A percentile compares a stretch with the other conserved stretches of the same genome.
phyloP scores from a whole-genome alignment of 1,140 invertebrate genomes.

The Kradibia gibbosae region DNA sequence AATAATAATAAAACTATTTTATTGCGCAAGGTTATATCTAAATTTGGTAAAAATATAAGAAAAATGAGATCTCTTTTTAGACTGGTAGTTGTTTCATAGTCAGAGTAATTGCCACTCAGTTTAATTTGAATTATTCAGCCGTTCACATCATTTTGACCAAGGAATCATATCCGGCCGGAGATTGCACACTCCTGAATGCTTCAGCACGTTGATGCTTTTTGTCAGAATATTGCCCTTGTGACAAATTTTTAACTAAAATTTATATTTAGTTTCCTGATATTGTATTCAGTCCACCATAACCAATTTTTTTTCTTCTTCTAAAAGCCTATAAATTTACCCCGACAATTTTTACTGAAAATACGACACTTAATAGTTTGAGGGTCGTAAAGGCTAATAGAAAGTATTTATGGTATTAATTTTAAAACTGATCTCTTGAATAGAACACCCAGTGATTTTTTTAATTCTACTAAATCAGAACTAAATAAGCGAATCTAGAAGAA shows the following conservation, averaged over 20 bases:
- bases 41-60: not conserved
- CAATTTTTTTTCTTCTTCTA: not conserved
- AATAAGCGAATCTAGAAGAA: not conserved
- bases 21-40: not conserved
- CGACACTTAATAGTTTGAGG: not conserved
- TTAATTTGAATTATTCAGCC: not conserved
- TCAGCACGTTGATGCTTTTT: not conserved
- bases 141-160: not conserved
- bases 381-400: not conserved
- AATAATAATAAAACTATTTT: no score
- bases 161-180: constrained; percentile 20
- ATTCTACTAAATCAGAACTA: no score
- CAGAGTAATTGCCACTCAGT: not conserved
- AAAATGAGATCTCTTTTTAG: not conserved
- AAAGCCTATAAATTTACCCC: not conserved
- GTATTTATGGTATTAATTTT: not conserved
- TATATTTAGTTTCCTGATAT: not conserved
- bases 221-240: not conserved
- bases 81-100: not conserved
- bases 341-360: not conserved
- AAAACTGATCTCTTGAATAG: not conserved
- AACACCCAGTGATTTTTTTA: not conserved
- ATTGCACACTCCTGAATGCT: constrained; percentile 17
- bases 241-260: constrained; percentile 11
- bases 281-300: not conserved